Percentiles rank a stretch among this genome's conserved stretches.
Evolutionary conservation across 2,113 vertebrate genomes (phyloP).

Genomic region (Arothron firmamentum): DNA sequence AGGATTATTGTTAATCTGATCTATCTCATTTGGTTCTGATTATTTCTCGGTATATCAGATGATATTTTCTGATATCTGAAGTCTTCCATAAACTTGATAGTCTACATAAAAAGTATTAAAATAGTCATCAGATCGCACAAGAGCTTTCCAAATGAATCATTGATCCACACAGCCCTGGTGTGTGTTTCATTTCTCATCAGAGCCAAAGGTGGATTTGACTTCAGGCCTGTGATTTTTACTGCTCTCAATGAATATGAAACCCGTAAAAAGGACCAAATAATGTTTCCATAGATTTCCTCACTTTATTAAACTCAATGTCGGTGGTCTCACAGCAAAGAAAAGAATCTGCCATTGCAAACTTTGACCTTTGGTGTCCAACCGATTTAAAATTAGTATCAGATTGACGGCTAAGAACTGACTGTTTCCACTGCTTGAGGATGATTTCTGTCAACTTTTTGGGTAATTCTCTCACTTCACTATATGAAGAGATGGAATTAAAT

Average conservation of each 20-base stretch:
- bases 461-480: background rate
- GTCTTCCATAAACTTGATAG: no score
- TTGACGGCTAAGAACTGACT: no score
- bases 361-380: no score
- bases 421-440: no score
- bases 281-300: background rate
- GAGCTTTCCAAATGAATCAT: background rate
- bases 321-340: background rate
- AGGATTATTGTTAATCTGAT: no score
- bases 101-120: background rate
- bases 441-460: background rate
- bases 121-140: background rate
- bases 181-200: conserved; percentile 4
- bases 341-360: no score
- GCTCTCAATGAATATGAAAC: conserved; percentile 1
- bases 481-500: background rate
- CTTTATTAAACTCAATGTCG: background rate
- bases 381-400: no score
- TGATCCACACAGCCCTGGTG: background rate
- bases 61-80: no score
- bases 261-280: background rate
- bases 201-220: background rate
- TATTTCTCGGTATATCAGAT: no score
- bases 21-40: no score
- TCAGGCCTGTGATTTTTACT: background rate